phyloP scores from a whole-genome alignment of 2,113 vertebrate species.

The Polypterus senegalus region DNA sequence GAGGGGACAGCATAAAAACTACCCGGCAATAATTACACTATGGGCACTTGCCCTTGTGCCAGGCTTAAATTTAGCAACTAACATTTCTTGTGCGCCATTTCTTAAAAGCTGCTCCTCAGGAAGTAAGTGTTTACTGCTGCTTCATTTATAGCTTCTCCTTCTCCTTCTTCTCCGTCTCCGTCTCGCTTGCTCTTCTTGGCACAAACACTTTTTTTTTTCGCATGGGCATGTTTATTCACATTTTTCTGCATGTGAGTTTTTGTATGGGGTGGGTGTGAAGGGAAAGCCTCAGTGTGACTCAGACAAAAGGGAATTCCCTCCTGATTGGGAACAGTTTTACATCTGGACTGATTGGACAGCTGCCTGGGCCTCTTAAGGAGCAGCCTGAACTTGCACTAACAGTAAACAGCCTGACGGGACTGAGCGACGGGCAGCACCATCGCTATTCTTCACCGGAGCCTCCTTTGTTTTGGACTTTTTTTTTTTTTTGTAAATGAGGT shows the following conservation, averaged over 20 bases:
- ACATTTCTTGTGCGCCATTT: too few species aligned
- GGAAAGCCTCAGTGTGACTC: slow-evolving; percentile 83
- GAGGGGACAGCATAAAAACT: too few species aligned
- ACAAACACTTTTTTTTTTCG: slow-evolving; percentile 13
- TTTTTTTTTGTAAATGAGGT: neutral
- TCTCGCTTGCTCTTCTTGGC: slow-evolving; percentile 4
- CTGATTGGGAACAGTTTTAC: slow-evolving; percentile 76
- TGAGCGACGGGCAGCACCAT: neutral
- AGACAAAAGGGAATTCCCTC: slow-evolving; percentile 82
- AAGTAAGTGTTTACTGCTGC: too few species aligned
- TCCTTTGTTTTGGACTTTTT: neutral
- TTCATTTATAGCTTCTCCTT: too few species aligned
- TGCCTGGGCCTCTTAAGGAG: slow-evolving; percentile 53
- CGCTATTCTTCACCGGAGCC: slow-evolving; percentile 11
- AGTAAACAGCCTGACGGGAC: slow-evolving; percentile 13
- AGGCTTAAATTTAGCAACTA: too few species aligned
- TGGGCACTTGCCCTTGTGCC: too few species aligned
- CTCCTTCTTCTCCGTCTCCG: too few species aligned
- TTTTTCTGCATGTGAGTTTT: slow-evolving; percentile 24
- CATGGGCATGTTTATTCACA: slow-evolving; percentile 35
- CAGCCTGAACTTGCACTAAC: slow-evolving; percentile 21
- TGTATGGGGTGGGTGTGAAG: slow-evolving; percentile 46
- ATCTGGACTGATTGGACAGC: slow-evolving; percentile 55
- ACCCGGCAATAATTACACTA: too few species aligned
- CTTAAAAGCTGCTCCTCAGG: too few species aligned